Conservation (phyloP, 2,113 vertebrate genomes). For the Anarrhichthys ocellatus region DNA sequence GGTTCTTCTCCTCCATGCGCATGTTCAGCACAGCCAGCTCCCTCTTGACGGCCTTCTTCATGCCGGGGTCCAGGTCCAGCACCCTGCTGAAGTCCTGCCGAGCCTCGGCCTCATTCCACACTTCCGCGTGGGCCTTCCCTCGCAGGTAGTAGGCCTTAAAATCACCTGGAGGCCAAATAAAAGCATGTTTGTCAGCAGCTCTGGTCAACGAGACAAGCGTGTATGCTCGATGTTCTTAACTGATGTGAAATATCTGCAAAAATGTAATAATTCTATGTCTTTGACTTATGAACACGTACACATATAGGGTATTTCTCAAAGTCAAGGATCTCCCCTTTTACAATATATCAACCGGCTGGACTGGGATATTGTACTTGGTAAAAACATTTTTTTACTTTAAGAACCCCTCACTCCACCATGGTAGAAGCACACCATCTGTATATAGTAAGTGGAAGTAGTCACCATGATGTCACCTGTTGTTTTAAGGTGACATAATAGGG, state of each 20-base stretch:
- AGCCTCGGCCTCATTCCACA: conserved; percentile 88
- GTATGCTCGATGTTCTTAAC: too few relatives aligned
- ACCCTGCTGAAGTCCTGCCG: conserved; percentile 85
- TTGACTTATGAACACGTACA: not conserved
- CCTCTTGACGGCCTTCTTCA: conserved; percentile 85
- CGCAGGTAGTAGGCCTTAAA: conserved; percentile 89
- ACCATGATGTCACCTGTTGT: not conserved
- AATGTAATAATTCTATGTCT: not conserved
- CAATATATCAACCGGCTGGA: not conserved
- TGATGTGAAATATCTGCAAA: not conserved
- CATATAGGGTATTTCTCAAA: too few relatives aligned
- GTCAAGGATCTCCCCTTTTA: too few relatives aligned
- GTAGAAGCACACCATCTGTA: not conserved
- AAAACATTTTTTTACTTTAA: too few relatives aligned
- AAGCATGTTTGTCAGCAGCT: not conserved
- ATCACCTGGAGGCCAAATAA: conserved; percentile 64
- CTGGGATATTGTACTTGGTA: not conserved
- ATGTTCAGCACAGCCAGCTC: conserved; percentile 84
- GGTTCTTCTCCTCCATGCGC: conserved; percentile 87
- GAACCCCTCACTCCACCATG: not conserved
- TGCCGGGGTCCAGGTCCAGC: conserved; percentile 86
- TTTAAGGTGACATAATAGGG: not conserved
- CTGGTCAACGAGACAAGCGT: not conserved
- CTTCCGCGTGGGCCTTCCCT: conserved; percentile 88
- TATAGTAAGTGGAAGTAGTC: not conserved